Evolutionary conservation across 2,113 vertebrate genomes (phyloP), one percentile per base, ranked within the genome.

Genomic region (Tautogolabrus adspersus): DNA sequence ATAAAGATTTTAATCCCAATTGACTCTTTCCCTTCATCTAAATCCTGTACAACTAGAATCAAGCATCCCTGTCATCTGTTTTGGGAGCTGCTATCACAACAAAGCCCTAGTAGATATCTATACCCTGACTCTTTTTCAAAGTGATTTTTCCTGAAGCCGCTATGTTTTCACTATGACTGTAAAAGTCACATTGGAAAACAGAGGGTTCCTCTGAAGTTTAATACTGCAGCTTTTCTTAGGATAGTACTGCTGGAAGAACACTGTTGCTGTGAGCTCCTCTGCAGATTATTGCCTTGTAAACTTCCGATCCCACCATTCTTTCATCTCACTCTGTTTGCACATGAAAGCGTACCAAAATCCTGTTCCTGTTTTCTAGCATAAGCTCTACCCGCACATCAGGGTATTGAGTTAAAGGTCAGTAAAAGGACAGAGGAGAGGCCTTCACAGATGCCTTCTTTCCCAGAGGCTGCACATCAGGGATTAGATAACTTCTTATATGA

Each of bases 271-370:
- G 52, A 74, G 79, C 79, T 72, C 70, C 71, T 78, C 79, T 68
- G 71, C 63, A 65, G 23, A 71, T 81, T 83, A 79, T 66, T 77
- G 68, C 64, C 81, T 59, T 64, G 56, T 86, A 83, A 84, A 88
- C 75, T 46, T 84, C 12, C 19, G 9, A 9, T 52, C 19, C 49
- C 72, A 49, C 65, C 18, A 8, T 75, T 84, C 30, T 61, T 81
- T 49, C 66, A 42, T 77, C 52, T 55, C 18, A 6, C 44, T 60
- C 71, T 77, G 64, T 58, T 85, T 81, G 79, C 79, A 66, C 80
- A 70, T 70, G 65, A 81, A 80, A 61, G 49, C 59, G 68, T 34
- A 52, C 72, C 51, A 72, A 44, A 72, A 73, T 66, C 52, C 60
- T 56, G 34, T 58, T 44, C 62, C 34, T 62, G 47, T 10, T 76